Conservation (phyloP, 2,888 invertebrate genomes). For the Nephrotoma flavescens region DNA sequence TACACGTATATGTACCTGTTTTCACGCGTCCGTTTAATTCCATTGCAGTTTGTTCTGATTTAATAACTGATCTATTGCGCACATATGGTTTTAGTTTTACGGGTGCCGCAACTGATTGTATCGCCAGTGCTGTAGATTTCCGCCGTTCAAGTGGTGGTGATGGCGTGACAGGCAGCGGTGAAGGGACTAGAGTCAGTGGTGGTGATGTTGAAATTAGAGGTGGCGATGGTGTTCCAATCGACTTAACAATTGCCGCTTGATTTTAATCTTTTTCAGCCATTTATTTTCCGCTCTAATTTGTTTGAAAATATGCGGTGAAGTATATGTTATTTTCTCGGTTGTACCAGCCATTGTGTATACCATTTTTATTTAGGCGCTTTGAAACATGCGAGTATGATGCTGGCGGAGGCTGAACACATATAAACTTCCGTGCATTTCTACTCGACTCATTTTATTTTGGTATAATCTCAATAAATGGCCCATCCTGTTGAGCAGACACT, state of each 20-base stretch:
- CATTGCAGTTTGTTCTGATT: no score
- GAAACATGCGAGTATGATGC: not conserved
- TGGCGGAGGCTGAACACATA: not conserved
- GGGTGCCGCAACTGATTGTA: not conserved
- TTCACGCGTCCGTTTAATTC: not conserved
- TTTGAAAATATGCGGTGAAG: no score
- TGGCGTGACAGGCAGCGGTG: no score
- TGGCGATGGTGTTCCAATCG: not conserved
- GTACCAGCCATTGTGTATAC: not conserved
- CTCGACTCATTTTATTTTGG: conserved; percentile 19
- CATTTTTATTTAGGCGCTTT: not conserved
- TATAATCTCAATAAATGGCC: conserved; percentile 35
- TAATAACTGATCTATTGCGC: no score
- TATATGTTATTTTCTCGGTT: no score
- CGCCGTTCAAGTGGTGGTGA: not conserved
- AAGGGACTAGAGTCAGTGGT: not conserved
- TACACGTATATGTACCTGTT: not conserved
- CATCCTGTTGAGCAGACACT: conserved; percentile 55
- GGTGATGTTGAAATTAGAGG: not conserved
- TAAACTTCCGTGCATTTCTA: not conserved
- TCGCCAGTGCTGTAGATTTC: not conserved
- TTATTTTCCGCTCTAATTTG: no score
- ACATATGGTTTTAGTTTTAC: no score
- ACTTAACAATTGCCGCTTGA: not conserved
- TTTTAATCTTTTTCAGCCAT: conserved; percentile 11